A percentile compares a stretch with the other conserved stretches of the same genome.
phyloP scores from a whole-genome alignment of 2,797 vertebrate genomes.

The Oophaga sylvatica region DNA sequence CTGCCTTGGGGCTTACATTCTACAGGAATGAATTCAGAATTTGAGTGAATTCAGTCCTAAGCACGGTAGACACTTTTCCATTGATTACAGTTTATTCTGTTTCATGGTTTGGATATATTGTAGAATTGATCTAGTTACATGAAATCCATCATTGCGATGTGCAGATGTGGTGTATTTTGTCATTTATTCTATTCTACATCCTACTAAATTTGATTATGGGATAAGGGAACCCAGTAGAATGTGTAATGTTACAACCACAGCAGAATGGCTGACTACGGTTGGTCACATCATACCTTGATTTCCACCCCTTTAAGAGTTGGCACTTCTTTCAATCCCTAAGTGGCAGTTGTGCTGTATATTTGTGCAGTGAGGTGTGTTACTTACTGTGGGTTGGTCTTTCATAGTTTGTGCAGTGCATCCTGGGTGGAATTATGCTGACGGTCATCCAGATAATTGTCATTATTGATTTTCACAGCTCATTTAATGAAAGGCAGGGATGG shows the following conservation, averaged over 20 bases:
- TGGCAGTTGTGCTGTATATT: slow-evolving; percentile 9
- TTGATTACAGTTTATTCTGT: background rate
- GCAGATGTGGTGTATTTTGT: background rate
- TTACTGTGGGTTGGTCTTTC: background rate
- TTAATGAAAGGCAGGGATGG: background rate
- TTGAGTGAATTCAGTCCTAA: too few relatives aligned
- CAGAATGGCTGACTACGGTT: background rate
- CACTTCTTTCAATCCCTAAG: background rate
- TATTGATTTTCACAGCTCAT: slow-evolving; percentile 1
- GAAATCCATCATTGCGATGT: background rate
- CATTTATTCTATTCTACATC: background rate
- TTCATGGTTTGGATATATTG: background rate
- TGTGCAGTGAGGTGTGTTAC: slow-evolving; percentile 1
- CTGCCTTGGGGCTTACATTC: too few relatives aligned
- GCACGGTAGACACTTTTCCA: background rate
- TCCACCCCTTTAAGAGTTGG: background rate
- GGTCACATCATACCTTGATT: background rate
- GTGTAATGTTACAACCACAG: background rate
- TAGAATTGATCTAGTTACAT: background rate
- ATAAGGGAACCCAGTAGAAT: background rate
- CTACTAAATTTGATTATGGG: background rate
- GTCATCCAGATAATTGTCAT: slow-evolving; percentile 18
- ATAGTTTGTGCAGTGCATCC: background rate
- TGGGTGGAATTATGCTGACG: slow-evolving; percentile 13
- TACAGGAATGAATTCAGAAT: too few relatives aligned